Base-by-base conservation (phyloP, 2,113 vertebrate species). In the Plectropomus leopardus region DNA sequence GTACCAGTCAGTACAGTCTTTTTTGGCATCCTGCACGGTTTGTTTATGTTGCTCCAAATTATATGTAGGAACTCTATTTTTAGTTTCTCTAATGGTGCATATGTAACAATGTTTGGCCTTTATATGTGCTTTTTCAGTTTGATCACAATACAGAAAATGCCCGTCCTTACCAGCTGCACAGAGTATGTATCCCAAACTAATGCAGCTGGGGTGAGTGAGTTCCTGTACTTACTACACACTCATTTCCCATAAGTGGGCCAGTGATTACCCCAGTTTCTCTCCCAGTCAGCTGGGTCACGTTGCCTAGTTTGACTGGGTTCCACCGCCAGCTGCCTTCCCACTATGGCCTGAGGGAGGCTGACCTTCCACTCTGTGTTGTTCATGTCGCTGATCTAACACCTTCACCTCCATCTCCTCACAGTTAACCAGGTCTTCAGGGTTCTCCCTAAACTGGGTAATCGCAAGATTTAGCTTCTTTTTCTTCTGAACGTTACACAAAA, bases 391-490 rank as follows among this genome's bases (percentile, higher is more conserved):
- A 74, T 82, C 21, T 15, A 80, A 86, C 86, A 69, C 73, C 51
- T 64, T 72, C 87, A 83, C 82, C 78, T 82, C 79, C 87, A 89
- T 76, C 68, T 66, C 53, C 67, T 86, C 85, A 81, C 55, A 63
- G 28, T 53, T 51, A 69, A 78, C 34, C 40, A 28, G 63, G 40
- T 67, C 73, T 77, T 77, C 76, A 72, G 70, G 89, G 77, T 93
- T 92, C 88, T 89, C 89, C 85, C 72, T 87, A 15, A 77, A 55
- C 21, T 45, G 19, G 17, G 0, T 44, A 7, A 58, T 78, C 21
- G 24, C 26, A 17, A 2, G 1, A 24, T 11, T 50, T 36, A 60
- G 57, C 34, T 42, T 19, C 0, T 40, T 19, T 45, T 36, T 60
- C 17, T 71, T 28, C 24, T 8, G 10, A n/a, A 74, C 61, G 67